A percentile compares a stretch with the other conserved stretches of the same genome.
Conservation (phyloP, 2,888 invertebrate genomes). For the Perizoma flavofasciatum region DNA sequence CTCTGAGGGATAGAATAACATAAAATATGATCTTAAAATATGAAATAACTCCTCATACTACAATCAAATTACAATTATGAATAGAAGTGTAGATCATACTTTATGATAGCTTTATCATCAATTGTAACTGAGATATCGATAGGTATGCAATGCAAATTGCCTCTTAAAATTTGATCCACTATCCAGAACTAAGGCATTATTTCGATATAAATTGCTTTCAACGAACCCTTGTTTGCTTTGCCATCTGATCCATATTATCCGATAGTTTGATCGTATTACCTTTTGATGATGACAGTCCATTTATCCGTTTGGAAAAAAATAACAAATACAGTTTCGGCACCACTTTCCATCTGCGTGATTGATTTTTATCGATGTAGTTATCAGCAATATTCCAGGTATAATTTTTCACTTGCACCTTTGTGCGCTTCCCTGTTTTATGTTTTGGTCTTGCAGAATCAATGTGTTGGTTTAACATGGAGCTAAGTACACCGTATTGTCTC, state of each 20-base stretch:
- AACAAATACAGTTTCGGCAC: conserved; percentile 21
- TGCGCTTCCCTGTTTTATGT: conserved; percentile 13
- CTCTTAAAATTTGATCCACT: conserved; percentile 31
- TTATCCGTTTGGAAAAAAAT: background rate
- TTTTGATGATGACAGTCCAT: conserved; percentile 1
- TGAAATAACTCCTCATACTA: too few relatives aligned
- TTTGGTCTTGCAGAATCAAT: conserved; percentile 1
- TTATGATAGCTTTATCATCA: conserved; percentile 18
- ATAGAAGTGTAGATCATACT: too few relatives aligned
- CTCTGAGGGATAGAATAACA: background rate
- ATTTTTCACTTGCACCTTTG: conserved; percentile 17
- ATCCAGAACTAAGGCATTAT: conserved; percentile 4
- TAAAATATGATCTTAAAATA: too few relatives aligned
- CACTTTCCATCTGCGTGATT: conserved; percentile 29
- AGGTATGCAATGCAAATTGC: conserved; percentile 45
- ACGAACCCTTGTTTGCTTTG: conserved; percentile 20
- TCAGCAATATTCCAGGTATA: conserved; percentile 4
- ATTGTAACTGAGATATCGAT: conserved; percentile 39
- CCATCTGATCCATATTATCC: conserved; percentile 5
- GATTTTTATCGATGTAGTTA: conserved; percentile 27
- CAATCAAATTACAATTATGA: too few relatives aligned
- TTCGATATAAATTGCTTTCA: conserved; percentile 18
- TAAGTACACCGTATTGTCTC: conserved; percentile 40
- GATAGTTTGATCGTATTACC: conserved; percentile 3
- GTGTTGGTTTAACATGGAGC: conserved; percentile 8